Base-by-base conservation (phyloP, 1,140 invertebrate species). In the Drosophila ficusphila region DNA sequence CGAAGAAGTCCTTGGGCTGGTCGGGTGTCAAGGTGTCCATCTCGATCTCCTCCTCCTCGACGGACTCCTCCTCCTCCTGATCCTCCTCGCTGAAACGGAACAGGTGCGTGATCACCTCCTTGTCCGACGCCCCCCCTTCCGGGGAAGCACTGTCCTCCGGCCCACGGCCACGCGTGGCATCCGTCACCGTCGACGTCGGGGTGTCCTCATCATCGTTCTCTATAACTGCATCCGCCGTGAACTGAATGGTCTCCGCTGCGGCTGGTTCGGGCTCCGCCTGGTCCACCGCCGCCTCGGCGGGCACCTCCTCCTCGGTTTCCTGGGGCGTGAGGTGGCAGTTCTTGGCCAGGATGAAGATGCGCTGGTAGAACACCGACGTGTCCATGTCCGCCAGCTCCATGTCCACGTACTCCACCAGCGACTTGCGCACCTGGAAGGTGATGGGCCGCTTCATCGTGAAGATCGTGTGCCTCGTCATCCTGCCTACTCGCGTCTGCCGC, bases 281-380 rank as follows among this genome's bases (percentile, higher is more conserved):
- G 1, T 57, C 29, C 12, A 6, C 48, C 27, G 6, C 12, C 19
- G 16, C n/a, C 4, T 42, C 11, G 9, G 4, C 0, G 9, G 18
- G 2, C 16, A 11, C 3, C 14, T 11, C 4, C 0, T 47, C 61
- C 3, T 62, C 62, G 0, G 21, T n/a, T 2, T 29, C 21, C 14
- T 27, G 12, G 3, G 42, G 39, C 21, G 58, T 65, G 0, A 60
- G 39, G 2, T 62, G 46, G 21, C 65, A 38, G 36, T 90, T 90
- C 14, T 86, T 82, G 46, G 89, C 89, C 29, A 90, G 51, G 7
- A 90, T 79, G 7, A 73, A 90, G 6, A 90, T 76, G 12, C 89
- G 85, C 23, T 90, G 89, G 29, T 88, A 90, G 31, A 89, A 90
- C 12, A 86, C 75, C 12, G 78, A 77, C 1, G 85, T 82, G 1